A percentile compares a stretch with the other conserved stretches of the same genome.
These are phyloP conservation scores for Linnaemya vulpina DNA, from an alignment of 2,888 invertebrate species.

Conservation along the genomic window DNA sequence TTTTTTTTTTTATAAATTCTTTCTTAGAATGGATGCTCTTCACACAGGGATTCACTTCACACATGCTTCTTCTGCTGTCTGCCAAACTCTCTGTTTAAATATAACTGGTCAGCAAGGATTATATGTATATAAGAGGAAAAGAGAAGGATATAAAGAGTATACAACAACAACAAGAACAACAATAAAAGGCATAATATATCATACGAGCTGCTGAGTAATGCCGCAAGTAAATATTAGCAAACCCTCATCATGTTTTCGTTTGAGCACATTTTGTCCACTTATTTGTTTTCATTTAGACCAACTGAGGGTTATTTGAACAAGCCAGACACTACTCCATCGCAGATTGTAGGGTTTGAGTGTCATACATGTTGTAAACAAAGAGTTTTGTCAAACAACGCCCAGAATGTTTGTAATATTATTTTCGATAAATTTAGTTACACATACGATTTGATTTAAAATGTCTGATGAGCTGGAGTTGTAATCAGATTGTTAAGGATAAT, in stretches of 20 bases:
- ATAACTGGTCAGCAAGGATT: constrained; percentile 29
- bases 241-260: constrained; percentile 33
- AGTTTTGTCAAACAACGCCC: background rate
- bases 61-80: background rate
- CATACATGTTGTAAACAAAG: constrained; percentile 40
- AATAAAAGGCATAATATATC: background rate
- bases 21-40: background rate
- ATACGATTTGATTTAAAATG: background rate
- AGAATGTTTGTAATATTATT: background rate
- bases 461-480: background rate
- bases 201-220: background rate
- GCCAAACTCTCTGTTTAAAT: background rate
- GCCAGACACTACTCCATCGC: background rate
- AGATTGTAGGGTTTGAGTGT: background rate
- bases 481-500: background rate
- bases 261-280: constrained; percentile 7
- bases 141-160: background rate
- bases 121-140: background rate
- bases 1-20: background rate
- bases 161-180: background rate
- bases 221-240: constrained; percentile 1
- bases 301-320: constrained; percentile 15
- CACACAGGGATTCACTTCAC: background rate
- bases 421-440: background rate
- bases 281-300: constrained; percentile 16